A percentile compares a stretch with the other conserved stretches of the same genome.
Conservation (phyloP, 37 sponge, comb jelly and placozoan species). For the Corticium candelabrum region DNA sequence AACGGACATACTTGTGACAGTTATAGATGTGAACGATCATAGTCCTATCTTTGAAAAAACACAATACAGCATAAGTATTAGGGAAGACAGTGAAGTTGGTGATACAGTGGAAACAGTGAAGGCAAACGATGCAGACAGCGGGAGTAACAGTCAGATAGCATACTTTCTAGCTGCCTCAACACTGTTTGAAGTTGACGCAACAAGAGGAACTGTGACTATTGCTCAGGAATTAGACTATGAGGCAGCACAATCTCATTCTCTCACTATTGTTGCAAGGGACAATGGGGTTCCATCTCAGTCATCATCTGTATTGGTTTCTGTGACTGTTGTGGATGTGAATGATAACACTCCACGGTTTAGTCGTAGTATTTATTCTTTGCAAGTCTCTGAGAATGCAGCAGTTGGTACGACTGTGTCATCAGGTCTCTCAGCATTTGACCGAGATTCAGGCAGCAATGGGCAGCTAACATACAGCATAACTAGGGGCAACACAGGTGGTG, state of each 20-base stretch:
- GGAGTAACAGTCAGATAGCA: conserved; percentile 21
- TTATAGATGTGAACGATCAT: conserved; percentile 62
- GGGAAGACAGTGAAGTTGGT: conserved; percentile 24
- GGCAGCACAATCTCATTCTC: neutral
- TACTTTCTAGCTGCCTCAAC: conserved; percentile 16
- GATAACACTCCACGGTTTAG: neutral
- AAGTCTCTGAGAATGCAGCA: neutral
- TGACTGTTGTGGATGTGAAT: neutral
- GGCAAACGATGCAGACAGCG: conserved; percentile 61
- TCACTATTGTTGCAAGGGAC: neutral
- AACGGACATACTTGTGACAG: neutral
- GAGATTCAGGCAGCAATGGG: conserved; percentile 49
- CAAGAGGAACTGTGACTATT: conserved; percentile 12
- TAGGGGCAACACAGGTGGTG: neutral
- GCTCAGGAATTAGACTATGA: conserved; percentile 15
- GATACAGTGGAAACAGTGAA: conserved; percentile 11
- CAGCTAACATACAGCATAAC: conserved; percentile 24
- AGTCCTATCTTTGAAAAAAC: conserved; percentile 41
- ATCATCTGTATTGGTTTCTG: neutral
- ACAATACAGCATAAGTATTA: conserved; percentile 12
- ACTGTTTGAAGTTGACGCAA: neutral
- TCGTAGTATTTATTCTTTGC: neutral
- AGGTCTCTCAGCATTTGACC: conserved; percentile 31
- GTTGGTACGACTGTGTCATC: neutral
- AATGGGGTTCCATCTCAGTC: neutral